Evolutionary conservation across 2,888 invertebrate species (phyloP), one percentile per base, ranked within the genome.

Genomic region (Ormyrus rosae): DNA sequence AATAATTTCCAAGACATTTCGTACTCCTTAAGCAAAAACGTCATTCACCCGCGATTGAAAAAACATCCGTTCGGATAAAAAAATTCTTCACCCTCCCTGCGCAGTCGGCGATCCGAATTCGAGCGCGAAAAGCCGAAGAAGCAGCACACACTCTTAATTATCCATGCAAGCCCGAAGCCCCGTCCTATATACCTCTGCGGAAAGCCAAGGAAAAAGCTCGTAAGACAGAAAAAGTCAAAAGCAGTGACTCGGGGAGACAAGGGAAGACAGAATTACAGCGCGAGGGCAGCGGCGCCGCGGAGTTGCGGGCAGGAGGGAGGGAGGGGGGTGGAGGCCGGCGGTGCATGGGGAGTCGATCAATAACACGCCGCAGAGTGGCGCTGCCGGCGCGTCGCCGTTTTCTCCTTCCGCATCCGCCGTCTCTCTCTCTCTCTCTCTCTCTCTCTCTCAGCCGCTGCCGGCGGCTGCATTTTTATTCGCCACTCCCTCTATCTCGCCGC

Each of bases 361-460:
- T 90, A 90, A 90, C 87, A 88, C 87, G 87, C 89, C 89, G 89
- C 88, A 85, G 87, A 87, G 88, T 86, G 87, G 88, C 89, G 89
- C 88, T 87, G 84, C 85, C 79, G 84, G 85, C 83, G 82, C 72
- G 48, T 83, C 83, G 82, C 80, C 67, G 76, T 1, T 19, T 19
- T 19, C 19, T 19, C 19, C 19, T 19, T 19, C 81, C 80, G 80
- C 81, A 71, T 67, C 68, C 13, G 6, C 51, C 51, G 19, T 63
- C 63, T 67, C 61, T 53, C 65, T 51, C 53, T 55, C 68, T 58
- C 70, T 55, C 73, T 55, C 60, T 34, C 70, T 48, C 34, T 50
- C 64, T 55, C 55, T 4, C 46, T 55, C 78, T 61, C 61, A 19
- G 19, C 13, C 64, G 6, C 51, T 55, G 55, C 46, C 63, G 55